Conservation (phyloP, 2,113 vertebrate species). For the Dipodomys spectabilis region DNA sequence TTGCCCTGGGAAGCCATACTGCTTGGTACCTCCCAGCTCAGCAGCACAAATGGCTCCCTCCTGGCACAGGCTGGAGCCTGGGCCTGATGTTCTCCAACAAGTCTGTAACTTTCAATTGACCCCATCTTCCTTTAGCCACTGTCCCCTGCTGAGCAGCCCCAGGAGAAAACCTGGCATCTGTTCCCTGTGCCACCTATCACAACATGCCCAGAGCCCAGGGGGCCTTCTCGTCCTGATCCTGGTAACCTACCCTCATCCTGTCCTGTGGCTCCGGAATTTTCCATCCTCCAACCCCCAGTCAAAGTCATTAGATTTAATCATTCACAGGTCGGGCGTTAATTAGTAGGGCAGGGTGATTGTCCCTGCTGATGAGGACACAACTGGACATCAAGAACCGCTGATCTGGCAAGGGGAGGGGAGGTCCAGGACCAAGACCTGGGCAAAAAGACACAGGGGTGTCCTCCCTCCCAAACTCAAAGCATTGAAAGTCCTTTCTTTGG, state of each 20-base stretch:
- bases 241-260: conserved; percentile 3
- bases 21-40: background rate
- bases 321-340: conserved; percentile 74
- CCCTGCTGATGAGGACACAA: conserved; percentile 67
- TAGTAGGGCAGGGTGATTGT: conserved; percentile 53
- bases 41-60: background rate
- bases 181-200: background rate
- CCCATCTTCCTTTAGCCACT: background rate
- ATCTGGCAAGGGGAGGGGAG: background rate
- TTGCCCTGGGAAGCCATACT: background rate
- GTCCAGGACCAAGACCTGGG: background rate
- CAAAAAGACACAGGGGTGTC: background rate
- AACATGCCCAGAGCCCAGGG: background rate
- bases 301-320: conserved; percentile 79
- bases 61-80: background rate
- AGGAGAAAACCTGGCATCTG: conserved; percentile 33
- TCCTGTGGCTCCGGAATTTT: conserved; percentile 70
- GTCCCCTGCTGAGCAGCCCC: conserved; percentile 62
- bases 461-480: background rate
- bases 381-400: conserved; percentile 61
- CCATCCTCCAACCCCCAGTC: conserved; percentile 66
- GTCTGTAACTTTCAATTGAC: conserved; percentile 70
- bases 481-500: background rate
- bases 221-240: background rate
- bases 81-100: background rate